Evolutionary conservation across 2,113 vertebrate genomes (phyloP), one percentile per base, ranked within the genome.

Genomic region (Merops nubicus): DNA sequence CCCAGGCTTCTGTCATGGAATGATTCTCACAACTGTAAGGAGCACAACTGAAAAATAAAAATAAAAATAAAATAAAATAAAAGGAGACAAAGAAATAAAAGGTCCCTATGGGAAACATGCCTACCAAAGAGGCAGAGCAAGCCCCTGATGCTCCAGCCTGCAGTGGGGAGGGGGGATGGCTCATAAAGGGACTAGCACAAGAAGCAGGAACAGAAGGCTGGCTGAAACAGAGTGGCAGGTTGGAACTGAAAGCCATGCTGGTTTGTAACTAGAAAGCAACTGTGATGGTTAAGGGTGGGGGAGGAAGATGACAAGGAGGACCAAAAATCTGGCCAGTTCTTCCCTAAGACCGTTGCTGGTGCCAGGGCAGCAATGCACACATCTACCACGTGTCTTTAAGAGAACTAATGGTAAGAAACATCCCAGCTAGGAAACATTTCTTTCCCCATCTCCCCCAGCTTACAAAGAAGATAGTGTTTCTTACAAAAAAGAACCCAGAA

Each of bases 201-300:
- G 84, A 65, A 92, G 68, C 77, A 85, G 50, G 84, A 97, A 76
- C 91, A 84, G 54, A 89, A 91, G 72, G 25, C 74, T 22, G 89
- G 77, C 84, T 91, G 68, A 20, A 62, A 28, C 36, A 2, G 23
- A 50, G 87, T 34, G 93, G 93, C 56, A 15, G 34, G 21, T 3
- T 26, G 68, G 4, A 93, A 95, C 89, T 34, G 45, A 96, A 96
- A 97, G 84, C 86, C 94, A 94, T 96, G 96, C 91, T 86, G 45
- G 22, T 69, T 34, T 60, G 23, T 11, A 85, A 68, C 79, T 87
- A 87, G 88, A 96, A 86, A 95, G 81, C 75, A 95, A 90, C 64
- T 6, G 60, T 56, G 81, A 91, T 43, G 79, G 88, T 77, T 12
- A 59, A 86, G 86, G 82, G 29, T 65, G 87, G 89, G 84, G 92